These are phyloP conservation scores for Actinia tenebrosa DNA, from an alignment of 64 coral and sea anemone genomes.

Conservation along the genomic window DNA sequence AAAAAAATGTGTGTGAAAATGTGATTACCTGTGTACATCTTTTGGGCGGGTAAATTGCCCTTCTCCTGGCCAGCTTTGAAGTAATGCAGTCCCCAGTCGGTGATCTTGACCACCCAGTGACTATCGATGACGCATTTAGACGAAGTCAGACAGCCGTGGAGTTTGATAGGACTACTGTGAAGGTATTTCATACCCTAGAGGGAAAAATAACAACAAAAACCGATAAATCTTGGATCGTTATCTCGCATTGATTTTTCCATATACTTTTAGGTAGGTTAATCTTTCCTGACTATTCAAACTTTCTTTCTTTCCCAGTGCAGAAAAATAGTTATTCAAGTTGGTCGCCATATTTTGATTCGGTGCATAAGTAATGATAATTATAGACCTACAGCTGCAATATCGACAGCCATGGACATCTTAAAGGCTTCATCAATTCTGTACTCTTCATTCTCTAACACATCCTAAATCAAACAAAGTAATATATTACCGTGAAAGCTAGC, in stretches of 20 bases:
- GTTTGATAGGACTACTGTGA: conserved; percentile 57
- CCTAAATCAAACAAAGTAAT: conserved; percentile 9
- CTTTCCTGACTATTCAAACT: too few species aligned
- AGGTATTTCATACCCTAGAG: conserved; percentile 81
- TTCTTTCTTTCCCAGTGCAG: too few species aligned
- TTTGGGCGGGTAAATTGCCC: conserved; percentile 38
- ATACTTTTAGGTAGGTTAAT: too few species aligned
- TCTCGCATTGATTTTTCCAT: too few species aligned
- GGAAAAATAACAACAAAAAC: not conserved
- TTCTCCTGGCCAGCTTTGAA: conserved; percentile 85
- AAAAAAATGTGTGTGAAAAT: too few species aligned
- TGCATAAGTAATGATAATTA: not conserved
- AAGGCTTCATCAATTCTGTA: conserved; percentile 83
- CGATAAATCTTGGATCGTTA: too few species aligned
- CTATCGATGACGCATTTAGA: conserved; percentile 81
- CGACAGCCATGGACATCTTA: conserved; percentile 75
- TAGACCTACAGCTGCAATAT: conserved; percentile 72
- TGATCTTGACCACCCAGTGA: conserved; percentile 84
- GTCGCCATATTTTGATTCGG: too few species aligned
- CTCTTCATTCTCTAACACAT: conserved; percentile 75
- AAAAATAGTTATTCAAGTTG: too few species aligned
- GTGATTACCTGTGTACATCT: conserved; percentile 37
- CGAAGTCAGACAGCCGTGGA: conserved; percentile 63
- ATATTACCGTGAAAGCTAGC: too few species aligned
- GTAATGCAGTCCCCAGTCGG: conserved; percentile 71